A percentile compares a stretch with the other conserved stretches of the same genome.
Evolutionary conservation across 2,888 invertebrate genomes (phyloP).

Genomic region (Eupithecia insigniata): DNA sequence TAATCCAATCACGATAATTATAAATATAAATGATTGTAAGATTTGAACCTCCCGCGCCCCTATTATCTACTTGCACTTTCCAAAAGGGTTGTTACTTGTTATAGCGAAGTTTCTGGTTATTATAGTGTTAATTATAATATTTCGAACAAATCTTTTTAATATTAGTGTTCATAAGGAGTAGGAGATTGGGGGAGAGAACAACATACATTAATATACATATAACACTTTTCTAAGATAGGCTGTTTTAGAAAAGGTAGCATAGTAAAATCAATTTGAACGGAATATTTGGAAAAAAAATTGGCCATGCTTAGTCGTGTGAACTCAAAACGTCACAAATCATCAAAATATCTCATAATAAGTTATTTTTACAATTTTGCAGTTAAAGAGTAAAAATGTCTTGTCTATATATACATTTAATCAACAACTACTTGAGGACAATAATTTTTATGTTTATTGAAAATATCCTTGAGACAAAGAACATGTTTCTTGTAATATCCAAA

Average conservation of each 20-base stretch:
- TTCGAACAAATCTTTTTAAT: constrained; percentile 33
- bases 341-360: not conserved
- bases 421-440: not conserved
- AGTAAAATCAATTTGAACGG: not conserved
- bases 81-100: constrained; percentile 26
- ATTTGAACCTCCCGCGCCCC: constrained; percentile 16
- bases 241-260: not conserved
- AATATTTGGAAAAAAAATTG: no score
- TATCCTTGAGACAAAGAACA: not conserved
- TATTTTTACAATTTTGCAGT: not conserved
- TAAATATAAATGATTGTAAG: constrained; percentile 5
- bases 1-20: not conserved
- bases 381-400: not conserved
- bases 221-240: not conserved
- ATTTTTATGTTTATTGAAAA: not conserved
- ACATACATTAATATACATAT: no score
- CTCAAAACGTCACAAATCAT: not conserved
- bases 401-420: not conserved
- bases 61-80: constrained; percentile 24
- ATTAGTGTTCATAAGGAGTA: constrained; percentile 34
- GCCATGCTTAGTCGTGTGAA: not conserved
- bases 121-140: constrained; percentile 14
- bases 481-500: not conserved
- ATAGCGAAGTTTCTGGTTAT: constrained; percentile 26
- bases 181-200: constrained; percentile 7